phyloP scores from a whole-genome alignment of 2,888 invertebrate species.

The Mythimna loreyi region DNA sequence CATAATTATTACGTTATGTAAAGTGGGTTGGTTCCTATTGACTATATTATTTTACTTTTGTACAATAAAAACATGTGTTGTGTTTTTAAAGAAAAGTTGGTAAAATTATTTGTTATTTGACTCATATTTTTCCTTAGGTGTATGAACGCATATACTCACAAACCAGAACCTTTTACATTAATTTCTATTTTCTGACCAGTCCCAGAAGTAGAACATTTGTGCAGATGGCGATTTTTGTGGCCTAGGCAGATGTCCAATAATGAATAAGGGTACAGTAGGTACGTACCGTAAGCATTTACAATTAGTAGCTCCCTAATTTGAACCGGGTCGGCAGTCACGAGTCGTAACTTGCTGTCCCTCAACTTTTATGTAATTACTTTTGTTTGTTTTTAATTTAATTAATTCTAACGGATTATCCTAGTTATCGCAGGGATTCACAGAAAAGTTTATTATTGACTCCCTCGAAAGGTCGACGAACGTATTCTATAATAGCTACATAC shows the following conservation, averaged over 20 bases:
- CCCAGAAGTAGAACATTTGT: constrained; percentile 14
- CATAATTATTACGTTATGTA: no score
- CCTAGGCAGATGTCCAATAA: constrained; percentile 58
- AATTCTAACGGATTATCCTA: constrained; percentile 85
- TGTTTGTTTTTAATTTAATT: constrained; percentile 88
- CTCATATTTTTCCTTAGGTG: background rate
- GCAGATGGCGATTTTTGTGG: constrained; percentile 40
- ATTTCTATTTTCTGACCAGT: constrained; percentile 11
- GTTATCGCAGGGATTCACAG: constrained; percentile 81
- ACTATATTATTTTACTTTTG: no score
- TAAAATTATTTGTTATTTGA: constrained; percentile 11
- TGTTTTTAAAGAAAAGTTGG: background rate
- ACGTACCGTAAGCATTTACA: constrained; percentile 44
- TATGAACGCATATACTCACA: background rate
- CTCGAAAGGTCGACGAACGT: constrained; percentile 73
- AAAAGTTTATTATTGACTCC: constrained; percentile 78
- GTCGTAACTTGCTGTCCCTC: constrained; percentile 73
- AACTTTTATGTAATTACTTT: constrained; percentile 83
- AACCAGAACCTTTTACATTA: background rate
- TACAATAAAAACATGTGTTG: no score
- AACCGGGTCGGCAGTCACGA: constrained; percentile 70
- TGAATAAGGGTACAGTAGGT: constrained; percentile 46
- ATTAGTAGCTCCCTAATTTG: constrained; percentile 68
- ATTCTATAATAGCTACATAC: constrained; percentile 59
- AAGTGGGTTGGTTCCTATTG: no score